These are phyloP conservation scores for Danio albolineatus DNA, from an alignment of 2,797 vertebrate species.

Conservation along the genomic window DNA sequence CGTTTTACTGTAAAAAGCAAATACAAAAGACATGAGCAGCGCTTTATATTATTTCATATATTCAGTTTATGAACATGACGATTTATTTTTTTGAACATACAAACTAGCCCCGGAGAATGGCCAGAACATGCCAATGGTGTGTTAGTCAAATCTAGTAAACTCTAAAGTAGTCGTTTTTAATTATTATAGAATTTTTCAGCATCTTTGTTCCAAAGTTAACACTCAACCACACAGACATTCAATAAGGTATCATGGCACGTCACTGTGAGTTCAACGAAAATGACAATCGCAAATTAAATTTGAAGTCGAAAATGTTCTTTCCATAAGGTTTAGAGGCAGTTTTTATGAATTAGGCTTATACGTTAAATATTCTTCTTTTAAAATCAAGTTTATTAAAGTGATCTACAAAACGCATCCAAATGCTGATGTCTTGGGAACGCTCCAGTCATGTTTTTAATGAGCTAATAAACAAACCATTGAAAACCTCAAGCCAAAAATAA, in stretches of 20 bases:
- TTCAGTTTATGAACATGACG: constrained; percentile 27
- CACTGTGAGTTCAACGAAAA: constrained; percentile 39
- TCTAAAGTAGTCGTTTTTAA: background rate
- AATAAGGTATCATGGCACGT: constrained; percentile 46
- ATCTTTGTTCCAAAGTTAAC: constrained; percentile 25
- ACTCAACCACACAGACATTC: constrained; percentile 42
- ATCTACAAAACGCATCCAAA: constrained; percentile 14
- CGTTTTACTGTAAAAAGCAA: constrained; percentile 32
- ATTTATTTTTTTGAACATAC: constrained; percentile 27
- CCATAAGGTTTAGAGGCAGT: constrained; percentile 12
- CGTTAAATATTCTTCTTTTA: background rate
- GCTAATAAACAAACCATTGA: background rate
- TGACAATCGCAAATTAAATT: constrained; percentile 3
- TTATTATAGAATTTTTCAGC: constrained; percentile 14
- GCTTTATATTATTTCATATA: constrained; percentile 22
- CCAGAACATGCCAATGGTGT: constrained; percentile 40
- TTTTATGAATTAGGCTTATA: constrained; percentile 6
- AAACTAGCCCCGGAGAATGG: constrained; percentile 38
- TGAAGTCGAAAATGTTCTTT: background rate
- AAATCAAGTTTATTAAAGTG: background rate
- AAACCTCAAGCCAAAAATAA: background rate
- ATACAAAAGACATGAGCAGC: constrained; percentile 39
- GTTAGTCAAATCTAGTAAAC: constrained; percentile 36
- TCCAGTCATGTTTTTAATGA: background rate
- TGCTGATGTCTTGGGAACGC: background rate